Evolutionary conservation across 2,797 vertebrate genomes (phyloP), one percentile per base, ranked within the genome.

Genomic region (Fratercula arctica): DNA sequence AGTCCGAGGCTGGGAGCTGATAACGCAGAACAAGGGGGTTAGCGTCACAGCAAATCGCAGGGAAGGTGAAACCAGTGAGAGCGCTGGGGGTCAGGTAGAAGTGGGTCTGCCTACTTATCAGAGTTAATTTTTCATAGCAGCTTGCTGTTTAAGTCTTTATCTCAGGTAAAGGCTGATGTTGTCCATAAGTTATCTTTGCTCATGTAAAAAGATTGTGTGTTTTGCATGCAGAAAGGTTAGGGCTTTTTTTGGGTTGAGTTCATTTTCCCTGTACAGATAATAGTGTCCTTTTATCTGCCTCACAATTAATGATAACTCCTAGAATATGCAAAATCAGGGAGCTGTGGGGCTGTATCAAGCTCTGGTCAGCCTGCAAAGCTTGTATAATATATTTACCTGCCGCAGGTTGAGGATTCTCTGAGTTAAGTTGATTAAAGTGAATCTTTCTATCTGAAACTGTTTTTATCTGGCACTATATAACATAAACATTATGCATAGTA

Each of bases 1-100:
- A 87, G 78, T 79, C 91, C 2, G 1, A 96, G 88, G 74, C 35
- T 97, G 95, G n/a, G 87, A 90, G 63, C 78, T 78, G 89, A 76
- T 73, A 91, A 69, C 0, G 1, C 66, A 85, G 83, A 86, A 25
- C 16, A 83, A 88, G 57, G 63, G 63, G 60, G 74, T 75, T 19
- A 80, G 60, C 16, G 26, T 82, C 83, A 67, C 64, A 87, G 70
- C 46, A 85, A 87, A 80, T 45, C 24, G 7, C 12, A 64, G 89
- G 66, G 53, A 76, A 74, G 61, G n/a, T 26, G 63, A 82, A 89
- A 68, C 16, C 21, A 50, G 28, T 33, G 77, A 96, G 45, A 72
- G 18, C 6, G 41, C 46, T 59, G 43, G 59, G 68, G 78, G 72
- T 89, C 31, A 19, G 54, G 84, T 13, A 85, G 26, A 93, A 61